Evolutionary conservation across 1,140 invertebrate genomes (phyloP).

Genomic region (Nymphalis io): DNA sequence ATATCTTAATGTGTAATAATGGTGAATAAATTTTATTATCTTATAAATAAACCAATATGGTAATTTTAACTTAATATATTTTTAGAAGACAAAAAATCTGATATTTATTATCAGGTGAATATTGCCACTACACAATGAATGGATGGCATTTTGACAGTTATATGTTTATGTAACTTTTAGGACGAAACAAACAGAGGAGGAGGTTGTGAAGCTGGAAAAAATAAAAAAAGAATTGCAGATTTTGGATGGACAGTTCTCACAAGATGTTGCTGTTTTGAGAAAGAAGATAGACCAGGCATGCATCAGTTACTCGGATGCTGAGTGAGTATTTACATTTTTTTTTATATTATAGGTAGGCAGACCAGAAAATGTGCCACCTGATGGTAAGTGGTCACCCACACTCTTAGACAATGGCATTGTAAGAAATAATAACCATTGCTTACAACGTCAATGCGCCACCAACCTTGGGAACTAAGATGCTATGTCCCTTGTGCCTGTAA

Average conservation of each 20-base stretch:
- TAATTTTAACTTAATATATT: constrained; percentile 35
- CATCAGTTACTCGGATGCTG: constrained; percentile 84
- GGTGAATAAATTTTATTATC: constrained; percentile 63
- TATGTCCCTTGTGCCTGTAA: too few species aligned
- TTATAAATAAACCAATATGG: constrained; percentile 71
- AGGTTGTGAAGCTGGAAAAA: constrained; percentile 85
- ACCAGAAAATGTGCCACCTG: too few species aligned
- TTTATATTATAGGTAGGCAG: too few species aligned
- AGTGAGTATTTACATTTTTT: constrained; percentile 81
- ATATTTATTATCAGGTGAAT: too few species aligned
- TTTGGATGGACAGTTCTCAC: constrained; percentile 85
- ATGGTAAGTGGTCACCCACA: too few species aligned
- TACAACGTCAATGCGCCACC: too few species aligned
- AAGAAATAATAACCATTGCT: too few species aligned
- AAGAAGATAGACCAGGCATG: constrained; percentile 89
- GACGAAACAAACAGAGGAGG: constrained; percentile 86
- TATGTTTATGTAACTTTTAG: constrained; percentile 62
- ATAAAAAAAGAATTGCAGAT: constrained; percentile 87
- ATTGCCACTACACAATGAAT: too few species aligned
- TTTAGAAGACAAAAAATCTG: neutral
- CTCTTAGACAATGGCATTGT: too few species aligned
- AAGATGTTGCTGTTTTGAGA: constrained; percentile 87
- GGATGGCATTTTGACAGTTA: too few species aligned
- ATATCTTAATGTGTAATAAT: constrained; percentile 35
- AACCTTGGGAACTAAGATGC: too few species aligned